phyloP scores from a whole-genome alignment of 1,140 invertebrate species.

The Tribolium madens region DNA sequence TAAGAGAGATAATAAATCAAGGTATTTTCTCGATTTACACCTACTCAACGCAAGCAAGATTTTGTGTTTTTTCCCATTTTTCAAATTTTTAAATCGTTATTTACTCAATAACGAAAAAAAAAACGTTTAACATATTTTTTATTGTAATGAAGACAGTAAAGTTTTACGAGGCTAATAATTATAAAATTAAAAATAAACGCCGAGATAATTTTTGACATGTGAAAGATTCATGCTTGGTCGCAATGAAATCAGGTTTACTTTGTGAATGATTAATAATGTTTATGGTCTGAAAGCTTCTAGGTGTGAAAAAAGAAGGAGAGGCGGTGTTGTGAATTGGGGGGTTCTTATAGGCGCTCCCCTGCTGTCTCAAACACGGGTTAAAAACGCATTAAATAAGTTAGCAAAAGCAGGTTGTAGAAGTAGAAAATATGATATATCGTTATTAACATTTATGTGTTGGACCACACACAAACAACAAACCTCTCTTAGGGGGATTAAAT shows the following conservation, averaged over 20 bases:
- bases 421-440: conserved; percentile 44
- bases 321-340: conserved; percentile 6
- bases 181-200: background rate
- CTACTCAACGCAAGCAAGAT: background rate
- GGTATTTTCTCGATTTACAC: background rate
- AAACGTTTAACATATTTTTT: background rate
- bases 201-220: no score
- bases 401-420: background rate
- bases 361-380: conserved; percentile 27
- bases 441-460: conserved; percentile 44
- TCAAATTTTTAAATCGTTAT: no score
- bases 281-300: background rate
- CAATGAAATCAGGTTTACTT: background rate
- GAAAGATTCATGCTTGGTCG: no score
- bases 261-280: background rate
- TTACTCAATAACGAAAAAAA: no score
- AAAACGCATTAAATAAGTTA: conserved; percentile 46
- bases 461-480: conserved; percentile 46
- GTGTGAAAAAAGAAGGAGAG: background rate
- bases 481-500: conserved; percentile 41
- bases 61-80: no score
- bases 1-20: background rate
- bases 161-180: background rate
- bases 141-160: background rate
- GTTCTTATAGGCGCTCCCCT: background rate